Base-by-base conservation (phyloP, 2,113 vertebrate genomes). In the Phaethornis superciliosus region DNA sequence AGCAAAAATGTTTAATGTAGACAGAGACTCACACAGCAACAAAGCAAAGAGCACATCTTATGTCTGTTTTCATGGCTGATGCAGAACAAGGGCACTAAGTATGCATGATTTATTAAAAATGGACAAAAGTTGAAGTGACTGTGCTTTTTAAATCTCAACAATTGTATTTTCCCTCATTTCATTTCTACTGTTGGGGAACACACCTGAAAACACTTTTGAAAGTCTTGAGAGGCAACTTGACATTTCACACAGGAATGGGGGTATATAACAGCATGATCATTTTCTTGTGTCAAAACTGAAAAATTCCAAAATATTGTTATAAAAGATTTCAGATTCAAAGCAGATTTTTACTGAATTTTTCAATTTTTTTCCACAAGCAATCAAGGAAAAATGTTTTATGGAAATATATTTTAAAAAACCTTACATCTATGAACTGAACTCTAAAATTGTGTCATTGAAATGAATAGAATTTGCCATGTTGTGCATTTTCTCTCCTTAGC, bases 1-100 rank as follows among this genome's bases (percentile, higher is more conserved):
- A 81, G 77, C 75, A 82, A 93, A 95, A 95, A 75, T 88, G 70
- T 76, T 94, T 90, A 85, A 89, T 79, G 94, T 93, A 90, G 94
- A 69, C 88, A 87, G 62, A 70, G 9, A 60, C 47, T 68, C 44
- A 33, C 46, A 54, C 54, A 96, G 60, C 91, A 95, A 46, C 28
- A 33, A 80, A 95, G 78, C 6, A 60, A 71, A 88, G 60, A 89
- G 54, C 12, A 11, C 5, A 4, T 42, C 44, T 59, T 75, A 4
- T 30, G 21, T 82, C n/a, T 51, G 2, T 70, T 87, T 74, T 70
- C 46, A 40, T 49, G 74, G 55, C 32, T 64, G 35, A 33, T 79
- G 60, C 20, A 75, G 47, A 84, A 10, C 49, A 51, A 47, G 21
- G 10, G 7, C 28, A 40, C 28, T 28, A 33, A 52, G 14, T 55